Percentiles rank a stretch among this genome's conserved stretches.
These are phyloP conservation scores for Macquaria ambigua DNA, from an alignment of 2,113 vertebrate species.

Conservation along the genomic window DNA sequence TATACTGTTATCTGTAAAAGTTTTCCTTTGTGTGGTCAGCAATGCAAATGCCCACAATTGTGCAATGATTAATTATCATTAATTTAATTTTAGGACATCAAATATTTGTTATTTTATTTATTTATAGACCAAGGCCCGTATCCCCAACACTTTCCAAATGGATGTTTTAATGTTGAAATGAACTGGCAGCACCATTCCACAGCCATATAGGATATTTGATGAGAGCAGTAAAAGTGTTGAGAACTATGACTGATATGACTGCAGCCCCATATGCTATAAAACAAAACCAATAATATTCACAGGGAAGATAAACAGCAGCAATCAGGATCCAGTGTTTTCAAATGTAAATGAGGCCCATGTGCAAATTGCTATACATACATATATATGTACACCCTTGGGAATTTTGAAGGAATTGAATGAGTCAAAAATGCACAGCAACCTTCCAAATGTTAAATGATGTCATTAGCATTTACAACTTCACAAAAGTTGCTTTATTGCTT, in stretches of 20 bases:
- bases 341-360: slow-evolving; percentile 35
- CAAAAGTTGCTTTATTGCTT: slow-evolving; percentile 57
- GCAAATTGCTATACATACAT: slow-evolving; percentile 2
- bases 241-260: neutral
- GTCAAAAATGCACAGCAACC: slow-evolving; percentile 12
- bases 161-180: neutral
- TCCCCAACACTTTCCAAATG: neutral
- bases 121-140: neutral
- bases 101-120: neutral
- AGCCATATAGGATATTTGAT: neutral
- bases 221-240: neutral
- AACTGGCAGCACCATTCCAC: neutral
- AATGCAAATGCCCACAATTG: neutral
- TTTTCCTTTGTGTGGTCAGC: neutral
- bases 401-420: slow-evolving; percentile 1
- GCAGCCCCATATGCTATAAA: neutral
- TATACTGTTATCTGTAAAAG: neutral
- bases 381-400: neutral
- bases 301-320: slow-evolving; percentile 5
- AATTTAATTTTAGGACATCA: neutral
- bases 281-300: neutral
- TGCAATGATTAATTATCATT: neutral
- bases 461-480: slow-evolving; percentile 51
- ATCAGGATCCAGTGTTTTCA: slow-evolving; percentile 28
- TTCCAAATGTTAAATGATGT: slow-evolving; percentile 38